Base-by-base conservation (phyloP, 2,888 invertebrate species). In the Noctua comes region DNA sequence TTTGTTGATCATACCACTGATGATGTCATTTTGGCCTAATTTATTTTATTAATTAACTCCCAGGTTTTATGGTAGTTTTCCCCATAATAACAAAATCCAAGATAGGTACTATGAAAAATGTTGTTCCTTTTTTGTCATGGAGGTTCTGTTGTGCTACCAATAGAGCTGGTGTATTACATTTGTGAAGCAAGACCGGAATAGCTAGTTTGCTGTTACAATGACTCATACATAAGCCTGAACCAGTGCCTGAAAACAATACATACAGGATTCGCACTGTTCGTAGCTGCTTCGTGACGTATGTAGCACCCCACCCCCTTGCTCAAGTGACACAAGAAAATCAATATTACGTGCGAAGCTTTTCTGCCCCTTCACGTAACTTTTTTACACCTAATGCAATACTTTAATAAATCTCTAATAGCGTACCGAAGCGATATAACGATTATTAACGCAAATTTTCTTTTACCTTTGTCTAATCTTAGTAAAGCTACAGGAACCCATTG, bases 311-410 rank as follows among this genome's bases (percentile, higher is more conserved):
- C 92, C 93, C 93, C 93, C 90, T 88, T 89, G 85, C 86, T 84
- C 88, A 83, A 89, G 89, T 91, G 93, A 92, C 93, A 93, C 91
- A 93, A 92, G 93, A 94, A 95, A 95, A 95, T 95, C 95, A 95
- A 95, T 95, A 89, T 85, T 82, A 79, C 73, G 83, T 80, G 77
- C 77, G 70, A 74, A 69, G 80, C 72, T 73, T 72, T 87, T 79
- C 78, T 83, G 46, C 64, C 77, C 65, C 43, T 81, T 75, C 76
- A 74, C 64, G 71, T 77, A 80, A 75, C 72, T 66, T 59, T 76
- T 71, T 66, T 5, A 57, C 24, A 5, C 27, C 0, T 65, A 68
- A 0, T 51, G 36, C 13, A 68, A 64, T 66, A 18, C 21, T 66
- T 18, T 43, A 36, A 3, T 6, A 43, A 36, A 13, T 24, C 0